A percentile compares a stretch with the other conserved stretches of the same genome.
phyloP scores from a whole-genome alignment of 2,113 vertebrate genomes.

The Elaphurus davidianus region DNA sequence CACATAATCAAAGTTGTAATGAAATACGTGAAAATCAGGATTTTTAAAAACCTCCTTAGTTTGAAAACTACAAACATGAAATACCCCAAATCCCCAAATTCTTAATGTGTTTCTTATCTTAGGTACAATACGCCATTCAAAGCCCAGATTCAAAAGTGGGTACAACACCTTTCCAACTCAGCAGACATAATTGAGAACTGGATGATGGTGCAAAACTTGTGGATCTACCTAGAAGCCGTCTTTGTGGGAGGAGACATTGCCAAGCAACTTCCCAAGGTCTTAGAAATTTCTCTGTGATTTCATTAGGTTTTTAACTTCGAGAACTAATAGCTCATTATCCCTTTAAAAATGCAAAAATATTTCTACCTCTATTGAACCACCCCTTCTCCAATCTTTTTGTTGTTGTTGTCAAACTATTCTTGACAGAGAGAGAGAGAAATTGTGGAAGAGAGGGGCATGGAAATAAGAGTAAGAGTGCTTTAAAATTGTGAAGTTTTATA shows the following conservation, averaged over 20 bases:
- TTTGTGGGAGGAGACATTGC: slow-evolving; percentile 98
- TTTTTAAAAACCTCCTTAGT: not conserved
- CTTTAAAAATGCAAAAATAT: not conserved
- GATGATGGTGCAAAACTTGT: slow-evolving; percentile 97
- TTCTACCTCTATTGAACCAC: not conserved
- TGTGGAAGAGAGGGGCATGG: not conserved
- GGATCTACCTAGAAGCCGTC: slow-evolving; percentile 98
- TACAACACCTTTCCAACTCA: slow-evolving; percentile 93
- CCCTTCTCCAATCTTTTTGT: not conserved
- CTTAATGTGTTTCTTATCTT: slow-evolving; percentile 11
- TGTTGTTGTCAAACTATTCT: not conserved
- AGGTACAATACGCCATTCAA: slow-evolving; percentile 97
- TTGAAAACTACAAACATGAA: not conserved
- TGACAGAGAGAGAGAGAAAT: not conserved
- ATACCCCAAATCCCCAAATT: not conserved
- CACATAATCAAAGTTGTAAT: not conserved
- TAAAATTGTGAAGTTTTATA: not conserved
- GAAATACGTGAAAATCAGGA: not conserved
- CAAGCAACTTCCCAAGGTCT: slow-evolving; percentile 97
- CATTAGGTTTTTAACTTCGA: not conserved
- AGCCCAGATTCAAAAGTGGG: slow-evolving; percentile 97
- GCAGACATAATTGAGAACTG: slow-evolving; percentile 95
- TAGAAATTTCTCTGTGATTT: not conserved
- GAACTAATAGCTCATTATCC: not conserved
- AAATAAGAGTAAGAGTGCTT: not conserved